Conservation (phyloP, 2,113 vertebrate species). For the Phoenicopterus ruber region DNA sequence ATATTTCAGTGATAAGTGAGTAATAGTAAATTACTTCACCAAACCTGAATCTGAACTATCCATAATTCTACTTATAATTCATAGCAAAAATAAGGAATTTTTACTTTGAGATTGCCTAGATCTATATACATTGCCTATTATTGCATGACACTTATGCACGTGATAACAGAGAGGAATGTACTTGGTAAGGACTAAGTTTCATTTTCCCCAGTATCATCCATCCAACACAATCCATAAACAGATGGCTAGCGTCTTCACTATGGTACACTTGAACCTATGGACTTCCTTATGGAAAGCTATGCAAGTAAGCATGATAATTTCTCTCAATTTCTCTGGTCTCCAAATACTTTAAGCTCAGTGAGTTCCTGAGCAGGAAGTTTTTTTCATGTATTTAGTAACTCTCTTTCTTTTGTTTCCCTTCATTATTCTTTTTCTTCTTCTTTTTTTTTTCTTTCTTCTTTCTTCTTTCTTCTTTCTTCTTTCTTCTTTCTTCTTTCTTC, state of each 20-base stretch:
- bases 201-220: background rate
- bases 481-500: fast-evolving
- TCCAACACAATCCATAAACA: background rate
- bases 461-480: too few species aligned
- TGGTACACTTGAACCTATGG: background rate
- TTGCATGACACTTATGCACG: background rate
- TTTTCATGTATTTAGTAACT: background rate
- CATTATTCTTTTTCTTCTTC: fast-evolving
- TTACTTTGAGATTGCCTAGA: background rate
- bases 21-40: background rate
- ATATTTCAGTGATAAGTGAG: background rate
- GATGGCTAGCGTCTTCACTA: background rate
- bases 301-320: background rate
- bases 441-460: too few species aligned
- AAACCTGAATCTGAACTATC: background rate
- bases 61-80: background rate
- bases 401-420: background rate
- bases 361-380: background rate
- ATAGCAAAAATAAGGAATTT: background rate
- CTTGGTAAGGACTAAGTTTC: background rate
- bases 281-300: fast-evolving
- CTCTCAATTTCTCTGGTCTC: background rate
- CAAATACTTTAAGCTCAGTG: background rate
- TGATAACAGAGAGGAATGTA: background rate
- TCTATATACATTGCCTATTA: background rate